Base-by-base conservation (phyloP, 2,888 invertebrate species). In the Ashinkailepas kermadecensis region DNA sequence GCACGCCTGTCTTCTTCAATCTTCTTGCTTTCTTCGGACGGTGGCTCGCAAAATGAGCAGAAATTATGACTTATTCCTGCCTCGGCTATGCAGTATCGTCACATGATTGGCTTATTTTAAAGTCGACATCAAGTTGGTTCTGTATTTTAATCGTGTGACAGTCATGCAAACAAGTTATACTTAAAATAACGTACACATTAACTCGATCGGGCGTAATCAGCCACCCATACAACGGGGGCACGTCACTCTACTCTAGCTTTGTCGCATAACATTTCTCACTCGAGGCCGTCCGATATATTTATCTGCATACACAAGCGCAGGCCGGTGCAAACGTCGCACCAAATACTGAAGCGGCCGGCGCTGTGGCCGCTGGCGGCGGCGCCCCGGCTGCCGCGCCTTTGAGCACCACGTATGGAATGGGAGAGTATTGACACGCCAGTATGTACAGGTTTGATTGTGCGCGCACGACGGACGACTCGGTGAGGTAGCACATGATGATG, bases 401-500 rank as follows among this genome's bases (percentile, higher is more conserved):
- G 58, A 57, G 58, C 57, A 79, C 79, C 57, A 78, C n/a, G 15
- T n/a, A 79, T 57, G 58, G 58, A 79, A 79, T 79, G 58, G 8
- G 58, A 11, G 78, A 79, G 79, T 74, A 80, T 59, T 74, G 56
- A 54, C 54, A 54, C 56, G 54, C 25, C 54, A 59, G 25, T 23
- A 82, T 58, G 59, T 39, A 82, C 56, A 70, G 39, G 67, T 15
- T 15, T 21, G 74, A 23, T 65, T n/a, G 65, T 23, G 74, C 54
- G 12, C 39, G 54, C 13, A 21, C 39, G 70, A 4, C 39, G 15
- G 21, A 6, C 9, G 10, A 21, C 54, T 56, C 21, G 54, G 54
- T 74, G 74, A 74, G 74, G 74, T 74, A 74, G 74, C 10, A 23
- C 58, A 58, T 23, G 58, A 25, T 65, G 25, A 79, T 57, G 83